Evolutionary conservation across 2,888 invertebrate genomes (phyloP).

Genomic region (Polydesmus complanatus): DNA sequence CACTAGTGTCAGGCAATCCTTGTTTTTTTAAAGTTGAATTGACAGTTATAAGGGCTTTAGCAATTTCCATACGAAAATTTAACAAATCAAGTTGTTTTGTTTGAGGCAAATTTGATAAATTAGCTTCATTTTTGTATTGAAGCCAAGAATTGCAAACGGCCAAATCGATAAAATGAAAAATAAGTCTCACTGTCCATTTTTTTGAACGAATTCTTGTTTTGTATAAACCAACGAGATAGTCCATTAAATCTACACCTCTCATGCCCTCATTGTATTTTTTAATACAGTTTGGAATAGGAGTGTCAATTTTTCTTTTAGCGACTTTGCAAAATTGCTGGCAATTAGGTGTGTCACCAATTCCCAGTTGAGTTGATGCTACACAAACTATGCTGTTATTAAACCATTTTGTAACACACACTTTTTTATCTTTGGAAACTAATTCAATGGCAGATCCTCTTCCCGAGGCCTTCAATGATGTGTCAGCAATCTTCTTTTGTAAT

Average conservation of each 20-base stretch:
- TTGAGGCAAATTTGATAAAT: not conserved
- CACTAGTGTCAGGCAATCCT: no score
- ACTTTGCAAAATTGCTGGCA: no score
- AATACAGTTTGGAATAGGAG: slow-evolving; percentile 22
- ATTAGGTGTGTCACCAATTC: no score
- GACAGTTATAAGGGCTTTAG: not conserved
- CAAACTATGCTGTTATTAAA: no score
- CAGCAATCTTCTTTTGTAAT: no score
- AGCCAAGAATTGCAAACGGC: slow-evolving; percentile 23
- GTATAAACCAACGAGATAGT: slow-evolving; percentile 19
- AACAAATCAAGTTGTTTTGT: not conserved
- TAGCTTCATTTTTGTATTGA: slow-evolving; percentile 19
- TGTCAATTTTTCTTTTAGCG: no score
- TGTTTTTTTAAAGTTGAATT: not conserved
- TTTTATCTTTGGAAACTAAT: no score
- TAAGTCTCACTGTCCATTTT: slow-evolving; percentile 20
- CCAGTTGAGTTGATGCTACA: no score
- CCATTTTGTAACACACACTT: no score
- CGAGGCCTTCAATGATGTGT: no score
- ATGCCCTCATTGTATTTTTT: slow-evolving; percentile 24
- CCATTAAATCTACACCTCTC: slow-evolving; percentile 24
- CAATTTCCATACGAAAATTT: not conserved
- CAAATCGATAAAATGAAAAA: slow-evolving; percentile 20
- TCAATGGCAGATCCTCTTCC: no score
- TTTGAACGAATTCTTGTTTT: slow-evolving; percentile 19